Evolutionary conservation across 2,888 invertebrate species (phyloP), one percentile per base, ranked within the genome.

Genomic region (Mimumesa dahlbomi): DNA sequence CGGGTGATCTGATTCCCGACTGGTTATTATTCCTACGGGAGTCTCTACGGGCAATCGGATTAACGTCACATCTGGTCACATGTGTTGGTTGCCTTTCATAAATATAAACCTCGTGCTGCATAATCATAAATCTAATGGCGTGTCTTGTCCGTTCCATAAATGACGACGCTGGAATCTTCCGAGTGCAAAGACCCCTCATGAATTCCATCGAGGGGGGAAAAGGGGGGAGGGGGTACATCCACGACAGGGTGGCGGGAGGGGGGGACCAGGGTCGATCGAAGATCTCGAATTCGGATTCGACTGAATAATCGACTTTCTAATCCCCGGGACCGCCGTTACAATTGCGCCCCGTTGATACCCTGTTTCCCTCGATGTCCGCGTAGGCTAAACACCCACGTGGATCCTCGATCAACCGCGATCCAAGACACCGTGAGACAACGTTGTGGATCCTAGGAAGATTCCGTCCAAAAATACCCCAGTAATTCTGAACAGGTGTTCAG

Each of bases 41-140:
- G 58, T 64, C 50, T 71, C 69, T 40, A 25, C 59, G 54, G 31
- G 40, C 70, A 50, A 71, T 66, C 72, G 66, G 73, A 73, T 73
- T 71, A 66, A 71, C 53, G 73, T 73, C 71, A 58, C 66, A 66
- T 68, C 72, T 65, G 62, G 61, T 16, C 38, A 29, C 46, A 13
- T 46, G 42, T 57, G 59, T 52, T 43, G 52, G 56, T n/a, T 57
- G 61, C 53, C 72, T 72, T 72, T 72, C 72, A 70, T 72, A 72
- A 72, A 71, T 72, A 72, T 70, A 70, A 64, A 65, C 71, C 72
- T 56, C 52, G 71, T 40, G 72, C 72, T 70, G 72, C 65, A 72
- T 72, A 72, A 71, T 71, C 72, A 71, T 72, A 72, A 72, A 72
- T 72, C 72, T 72, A 72, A 72, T 72, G 58, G 72, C 72, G 71